Percentiles rank a stretch among this genome's conserved stretches.
Evolutionary conservation across 2,113 vertebrate species (phyloP).

Genomic region (Ammodytes dubius): DNA sequence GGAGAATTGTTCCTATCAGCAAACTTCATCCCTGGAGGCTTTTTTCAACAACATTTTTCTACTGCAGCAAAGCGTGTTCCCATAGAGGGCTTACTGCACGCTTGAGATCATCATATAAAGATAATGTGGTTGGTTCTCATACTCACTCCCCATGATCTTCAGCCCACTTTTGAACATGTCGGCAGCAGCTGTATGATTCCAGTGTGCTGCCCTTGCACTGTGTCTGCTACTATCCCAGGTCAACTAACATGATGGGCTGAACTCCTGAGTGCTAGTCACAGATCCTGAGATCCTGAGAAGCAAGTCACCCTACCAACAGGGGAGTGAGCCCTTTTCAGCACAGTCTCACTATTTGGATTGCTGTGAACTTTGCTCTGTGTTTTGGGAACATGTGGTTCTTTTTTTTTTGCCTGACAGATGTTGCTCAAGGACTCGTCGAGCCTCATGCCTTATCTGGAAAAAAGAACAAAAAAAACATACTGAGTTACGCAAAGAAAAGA

Average conservation of each 20-base stretch:
- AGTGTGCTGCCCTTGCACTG: background rate
- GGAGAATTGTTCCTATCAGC: conserved; percentile 1
- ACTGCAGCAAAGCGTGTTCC: background rate
- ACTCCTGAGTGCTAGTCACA: conserved; percentile 15
- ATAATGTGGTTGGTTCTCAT: conserved; percentile 16
- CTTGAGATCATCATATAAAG: conserved; percentile 5
- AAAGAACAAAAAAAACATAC: background rate
- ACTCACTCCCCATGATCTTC: conserved; percentile 82
- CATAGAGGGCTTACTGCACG: background rate
- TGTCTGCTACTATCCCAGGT: conserved; percentile 27
- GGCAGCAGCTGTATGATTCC: conserved; percentile 24
- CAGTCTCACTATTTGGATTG: conserved; percentile 75
- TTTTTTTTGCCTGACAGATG: conserved; percentile 44
- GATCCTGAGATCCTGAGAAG: background rate
- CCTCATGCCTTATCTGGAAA: conserved; percentile 40
- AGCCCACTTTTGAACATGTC: conserved; percentile 76
- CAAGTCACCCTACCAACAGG: conserved; percentile 25
- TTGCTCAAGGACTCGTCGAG: conserved; percentile 56
- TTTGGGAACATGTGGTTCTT: conserved; percentile 60
- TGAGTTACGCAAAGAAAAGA: background rate
- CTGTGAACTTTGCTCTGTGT: conserved; percentile 83
- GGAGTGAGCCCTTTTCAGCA: conserved; percentile 52
- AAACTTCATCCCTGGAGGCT: conserved; percentile 13
- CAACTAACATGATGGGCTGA: conserved; percentile 36
- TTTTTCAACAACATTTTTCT: background rate